Percentiles rank a stretch among this genome's conserved stretches.
phyloP scores from a whole-genome alignment of 2,113 vertebrate species.

The Dryoscopus gambensis region DNA sequence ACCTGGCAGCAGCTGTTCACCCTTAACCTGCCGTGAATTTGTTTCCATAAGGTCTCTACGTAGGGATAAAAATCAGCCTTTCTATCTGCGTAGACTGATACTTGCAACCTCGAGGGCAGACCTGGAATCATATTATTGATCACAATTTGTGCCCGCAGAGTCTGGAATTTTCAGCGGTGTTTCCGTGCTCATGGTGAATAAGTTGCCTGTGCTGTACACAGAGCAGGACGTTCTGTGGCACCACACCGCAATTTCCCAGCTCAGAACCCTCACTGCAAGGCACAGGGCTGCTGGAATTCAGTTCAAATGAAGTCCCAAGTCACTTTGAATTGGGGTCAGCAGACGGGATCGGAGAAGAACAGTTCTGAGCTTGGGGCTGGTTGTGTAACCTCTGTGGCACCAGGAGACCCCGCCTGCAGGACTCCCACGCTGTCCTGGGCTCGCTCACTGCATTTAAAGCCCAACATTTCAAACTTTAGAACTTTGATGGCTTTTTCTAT shows the following conservation, averaged over 20 bases:
- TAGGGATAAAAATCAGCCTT: background rate
- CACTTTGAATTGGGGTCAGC: background rate
- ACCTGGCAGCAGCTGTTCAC: background rate
- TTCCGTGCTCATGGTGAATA: background rate
- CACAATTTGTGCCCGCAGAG: background rate
- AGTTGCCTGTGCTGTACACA: background rate
- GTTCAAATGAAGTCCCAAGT: background rate
- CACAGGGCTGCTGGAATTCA: background rate
- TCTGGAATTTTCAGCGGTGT: background rate
- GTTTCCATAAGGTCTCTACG: background rate
- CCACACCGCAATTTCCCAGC: background rate
- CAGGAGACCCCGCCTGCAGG: background rate
- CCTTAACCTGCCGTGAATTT: background rate
- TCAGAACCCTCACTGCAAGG: background rate
- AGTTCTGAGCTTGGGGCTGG: background rate
- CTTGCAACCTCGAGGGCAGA: background rate
- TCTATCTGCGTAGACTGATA: background rate
- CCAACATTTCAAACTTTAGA: background rate
- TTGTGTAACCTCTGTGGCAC: background rate
- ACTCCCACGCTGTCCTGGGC: background rate
- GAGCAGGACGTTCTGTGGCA: background rate
- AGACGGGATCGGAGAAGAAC: background rate
- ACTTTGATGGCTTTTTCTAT: background rate
- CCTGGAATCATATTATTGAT: background rate
- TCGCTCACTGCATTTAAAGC: background rate